A percentile compares a stretch with the other conserved stretches of the same genome.
Evolutionary conservation across 2,888 invertebrate species (phyloP).

Genomic region (Nemapogon koenigi): DNA sequence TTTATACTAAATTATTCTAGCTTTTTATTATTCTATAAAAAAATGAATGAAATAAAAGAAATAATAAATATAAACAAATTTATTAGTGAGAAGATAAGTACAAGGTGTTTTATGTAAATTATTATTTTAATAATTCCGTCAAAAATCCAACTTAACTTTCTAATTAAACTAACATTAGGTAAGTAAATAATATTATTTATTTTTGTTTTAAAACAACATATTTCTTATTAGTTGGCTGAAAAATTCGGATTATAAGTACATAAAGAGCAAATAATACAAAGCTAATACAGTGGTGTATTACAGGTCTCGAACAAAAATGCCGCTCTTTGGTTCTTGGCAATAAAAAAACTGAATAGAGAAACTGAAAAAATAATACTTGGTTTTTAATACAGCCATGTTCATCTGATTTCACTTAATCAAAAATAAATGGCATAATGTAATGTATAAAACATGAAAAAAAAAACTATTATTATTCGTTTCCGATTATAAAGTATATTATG

Average conservation of each 20-base stretch:
- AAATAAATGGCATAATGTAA: too few species aligned
- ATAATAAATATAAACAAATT: conserved; percentile 8
- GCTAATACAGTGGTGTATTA: too few species aligned
- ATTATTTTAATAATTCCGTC: not conserved
- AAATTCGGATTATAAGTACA: conserved; percentile 5
- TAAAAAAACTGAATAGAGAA: too few species aligned
- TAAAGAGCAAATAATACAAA: conserved; percentile 15
- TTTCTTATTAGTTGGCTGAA: not conserved
- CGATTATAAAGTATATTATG: too few species aligned
- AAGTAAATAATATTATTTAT: not conserved
- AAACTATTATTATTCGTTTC: too few species aligned
- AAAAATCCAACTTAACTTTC: not conserved
- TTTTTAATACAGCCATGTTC: too few species aligned
- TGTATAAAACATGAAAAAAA: too few species aligned
- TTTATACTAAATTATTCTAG: not conserved
- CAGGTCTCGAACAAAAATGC: conserved; percentile 27
- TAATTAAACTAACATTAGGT: conserved; percentile 1
- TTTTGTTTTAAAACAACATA: not conserved
- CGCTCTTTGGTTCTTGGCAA: conserved; percentile 38
- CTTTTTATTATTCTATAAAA: conserved; percentile 3
- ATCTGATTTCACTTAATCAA: too few species aligned
- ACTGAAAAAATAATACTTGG: too few species aligned
- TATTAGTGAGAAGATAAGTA: conserved; percentile 11
- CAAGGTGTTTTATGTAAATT: not conserved
- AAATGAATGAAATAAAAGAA: conserved; percentile 2